Evolutionary conservation across 2,113 vertebrate genomes (phyloP).

Genomic region (Coracopsis vasa): DNA sequence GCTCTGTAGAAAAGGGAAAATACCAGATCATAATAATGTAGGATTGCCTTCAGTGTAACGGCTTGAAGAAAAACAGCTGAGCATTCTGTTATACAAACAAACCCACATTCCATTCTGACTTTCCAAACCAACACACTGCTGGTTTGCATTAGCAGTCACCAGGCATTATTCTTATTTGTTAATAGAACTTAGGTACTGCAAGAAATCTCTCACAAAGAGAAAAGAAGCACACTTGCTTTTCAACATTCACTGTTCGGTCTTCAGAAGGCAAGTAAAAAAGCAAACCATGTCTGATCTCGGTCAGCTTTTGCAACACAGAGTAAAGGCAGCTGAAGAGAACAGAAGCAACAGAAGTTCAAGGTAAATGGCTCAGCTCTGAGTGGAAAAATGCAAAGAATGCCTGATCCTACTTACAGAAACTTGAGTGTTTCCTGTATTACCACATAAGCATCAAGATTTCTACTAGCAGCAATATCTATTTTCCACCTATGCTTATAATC

Average conservation of each 20-base stretch:
- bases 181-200: neutral
- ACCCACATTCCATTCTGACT: conserved; percentile 25
- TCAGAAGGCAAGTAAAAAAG: neutral
- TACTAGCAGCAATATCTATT: neutral
- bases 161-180: neutral
- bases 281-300: neutral
- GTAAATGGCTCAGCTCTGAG: neutral
- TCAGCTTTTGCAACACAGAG: neutral
- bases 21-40: neutral
- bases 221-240: neutral
- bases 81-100: conserved; percentile 25
- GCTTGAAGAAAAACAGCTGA: conserved; percentile 51
- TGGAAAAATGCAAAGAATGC: conserved; percentile 22
- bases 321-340: neutral
- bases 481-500: neutral
- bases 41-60: neutral
- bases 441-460: neutral
- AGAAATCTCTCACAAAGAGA: neutral
- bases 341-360: neutral
- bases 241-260: neutral
- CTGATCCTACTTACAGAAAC: neutral
- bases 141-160: conserved; percentile 44
- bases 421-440: neutral
- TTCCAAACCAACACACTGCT: conserved; percentile 29
- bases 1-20: conserved; percentile 10